A percentile compares a stretch with the other conserved stretches of the same genome.
These are phyloP conservation scores for Buathra laborator DNA, from an alignment of 2,888 invertebrate genomes.

Conservation along the genomic window DNA sequence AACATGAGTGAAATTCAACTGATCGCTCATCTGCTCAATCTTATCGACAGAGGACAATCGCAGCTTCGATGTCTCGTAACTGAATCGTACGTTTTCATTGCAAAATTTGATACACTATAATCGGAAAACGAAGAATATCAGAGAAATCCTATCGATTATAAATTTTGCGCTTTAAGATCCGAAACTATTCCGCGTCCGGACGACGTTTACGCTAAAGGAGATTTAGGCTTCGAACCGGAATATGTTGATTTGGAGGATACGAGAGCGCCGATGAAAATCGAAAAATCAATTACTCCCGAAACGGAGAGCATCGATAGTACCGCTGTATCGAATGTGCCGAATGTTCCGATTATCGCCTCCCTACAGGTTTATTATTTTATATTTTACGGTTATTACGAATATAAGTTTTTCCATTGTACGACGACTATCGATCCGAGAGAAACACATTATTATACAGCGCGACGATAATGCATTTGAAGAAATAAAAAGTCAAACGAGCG, in stretches of 20 bases:
- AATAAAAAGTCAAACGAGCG: neutral
- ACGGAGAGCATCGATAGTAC: conserved; percentile 10
- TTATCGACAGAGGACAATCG: conserved; percentile 43
- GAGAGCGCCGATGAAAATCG: conserved; percentile 4
- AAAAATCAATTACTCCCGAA: neutral
- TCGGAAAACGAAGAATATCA: conserved; percentile 10
- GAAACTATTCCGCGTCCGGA: conserved; percentile 66
- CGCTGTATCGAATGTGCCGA: neutral
- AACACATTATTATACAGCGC: neutral
- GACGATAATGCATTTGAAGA: conserved; percentile 11
- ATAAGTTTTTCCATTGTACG: neutral
- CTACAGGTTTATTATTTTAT: conserved; percentile 34
- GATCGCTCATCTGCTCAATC: conserved; percentile 48
- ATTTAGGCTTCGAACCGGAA: conserved; percentile 73
- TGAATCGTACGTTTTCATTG: conserved; percentile 50
- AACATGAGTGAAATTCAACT: conserved; percentile 71
- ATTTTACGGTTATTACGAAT: neutral
- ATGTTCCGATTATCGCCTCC: neutral
- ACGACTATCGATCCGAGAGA: neutral
- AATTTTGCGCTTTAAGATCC: conserved; percentile 26
- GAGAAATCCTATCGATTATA: neutral
- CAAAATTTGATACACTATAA: neutral
- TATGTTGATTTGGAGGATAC: conserved; percentile 57
- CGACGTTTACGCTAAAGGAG: conserved; percentile 69
- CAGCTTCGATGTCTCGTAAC: conserved; percentile 40